Conservation (phyloP, 2,888 invertebrate species). For the Leucozona laternaria region DNA sequence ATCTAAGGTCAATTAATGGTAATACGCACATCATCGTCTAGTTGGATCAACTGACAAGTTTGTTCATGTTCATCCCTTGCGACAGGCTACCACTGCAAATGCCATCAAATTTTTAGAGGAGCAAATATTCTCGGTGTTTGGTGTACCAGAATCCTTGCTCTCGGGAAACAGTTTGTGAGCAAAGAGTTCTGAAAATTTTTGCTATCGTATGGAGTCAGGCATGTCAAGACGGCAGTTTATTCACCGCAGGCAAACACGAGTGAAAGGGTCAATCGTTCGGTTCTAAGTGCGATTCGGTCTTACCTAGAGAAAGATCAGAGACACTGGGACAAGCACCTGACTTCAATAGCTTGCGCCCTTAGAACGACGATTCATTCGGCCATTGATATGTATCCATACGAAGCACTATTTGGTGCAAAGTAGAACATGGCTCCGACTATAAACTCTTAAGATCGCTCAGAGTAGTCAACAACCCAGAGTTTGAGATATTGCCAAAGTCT, state of each 20-base stretch:
- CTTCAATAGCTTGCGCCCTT: neutral
- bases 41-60: constrained; percentile 4
- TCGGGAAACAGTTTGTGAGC: neutral
- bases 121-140: neutral
- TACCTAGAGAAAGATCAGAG: constrained; percentile 1
- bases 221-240: too few species aligned
- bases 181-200: neutral
- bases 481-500: neutral
- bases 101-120: neutral
- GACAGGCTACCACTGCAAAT: neutral
- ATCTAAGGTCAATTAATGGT: neutral
- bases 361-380: neutral
- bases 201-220: too few species aligned
- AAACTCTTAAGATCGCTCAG: neutral
- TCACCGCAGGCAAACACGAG: constrained; percentile 12
- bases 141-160: neutral
- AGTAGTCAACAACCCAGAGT: neutral
- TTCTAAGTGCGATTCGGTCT: neutral
- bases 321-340: neutral
- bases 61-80: neutral
- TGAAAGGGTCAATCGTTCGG: constrained; percentile 13
- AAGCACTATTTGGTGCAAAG: neutral
- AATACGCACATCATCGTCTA: neutral
- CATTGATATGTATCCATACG: neutral
- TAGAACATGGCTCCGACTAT: neutral